A percentile compares a stretch with the other conserved stretches of the same genome.
phyloP scores from a whole-genome alignment of 2,113 vertebrate genomes.

The Sminthopsis crassicaudata region DNA sequence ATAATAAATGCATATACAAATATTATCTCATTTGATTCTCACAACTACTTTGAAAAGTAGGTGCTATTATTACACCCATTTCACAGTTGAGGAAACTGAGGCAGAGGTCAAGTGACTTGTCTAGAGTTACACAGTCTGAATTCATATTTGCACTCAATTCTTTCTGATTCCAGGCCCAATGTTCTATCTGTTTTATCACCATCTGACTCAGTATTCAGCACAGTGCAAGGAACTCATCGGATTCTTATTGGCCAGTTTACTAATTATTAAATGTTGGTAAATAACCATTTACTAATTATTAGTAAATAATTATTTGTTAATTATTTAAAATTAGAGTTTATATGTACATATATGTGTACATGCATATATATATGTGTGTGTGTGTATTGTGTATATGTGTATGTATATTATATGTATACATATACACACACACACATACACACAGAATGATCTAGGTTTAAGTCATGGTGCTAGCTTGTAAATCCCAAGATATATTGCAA shows the following conservation, averaged over 20 bases:
- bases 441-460: too few relatives aligned
- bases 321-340: slow-evolving; percentile 38
- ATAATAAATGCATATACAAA: not conserved
- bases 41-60: not conserved
- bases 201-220: not conserved
- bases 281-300: slow-evolving; percentile 49
- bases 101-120: not conserved
- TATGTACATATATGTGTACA: too few relatives aligned
- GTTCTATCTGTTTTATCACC: not conserved
- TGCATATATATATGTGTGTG: too few relatives aligned
- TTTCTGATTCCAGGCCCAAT: not conserved
- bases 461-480: too few relatives aligned
- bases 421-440: too few relatives aligned
- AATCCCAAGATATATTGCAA: too few relatives aligned
- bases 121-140: not conserved
- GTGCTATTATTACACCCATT: too few relatives aligned
- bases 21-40: not conserved
- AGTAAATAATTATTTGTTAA: slow-evolving; percentile 41
- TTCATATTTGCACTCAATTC: not conserved
- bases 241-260: slow-evolving; percentile 12
- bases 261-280: slow-evolving; percentile 56
- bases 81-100: not conserved
- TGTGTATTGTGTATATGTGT: slow-evolving; percentile 13
- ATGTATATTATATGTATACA: not conserved
- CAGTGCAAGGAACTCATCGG: slow-evolving; percentile 6